These are phyloP conservation scores for Macaria notata DNA, from an alignment of 2,888 invertebrate species.

Conservation along the genomic window DNA sequence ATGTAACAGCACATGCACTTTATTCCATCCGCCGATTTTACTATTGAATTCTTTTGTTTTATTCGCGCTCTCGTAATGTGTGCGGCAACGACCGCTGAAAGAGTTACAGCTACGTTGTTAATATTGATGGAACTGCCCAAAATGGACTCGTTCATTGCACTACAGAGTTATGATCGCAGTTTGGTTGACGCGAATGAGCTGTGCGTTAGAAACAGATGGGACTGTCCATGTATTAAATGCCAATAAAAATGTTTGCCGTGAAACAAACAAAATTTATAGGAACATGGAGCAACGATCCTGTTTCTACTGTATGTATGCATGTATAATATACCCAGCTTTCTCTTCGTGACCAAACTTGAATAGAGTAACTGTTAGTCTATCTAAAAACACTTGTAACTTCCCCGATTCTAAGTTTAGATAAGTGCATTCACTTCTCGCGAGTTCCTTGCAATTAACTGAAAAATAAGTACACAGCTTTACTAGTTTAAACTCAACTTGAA, in stretches of 20 bases:
- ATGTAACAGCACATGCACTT: conserved; percentile 75
- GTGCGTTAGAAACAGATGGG: conserved; percentile 2
- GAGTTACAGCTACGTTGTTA: conserved; percentile 18
- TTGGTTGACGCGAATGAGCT: conserved; percentile 5
- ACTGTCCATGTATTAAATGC: too few relatives aligned
- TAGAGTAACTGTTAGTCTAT: too few relatives aligned
- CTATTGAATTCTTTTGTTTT: conserved; percentile 63
- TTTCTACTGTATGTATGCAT: too few relatives aligned
- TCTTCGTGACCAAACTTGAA: too few relatives aligned
- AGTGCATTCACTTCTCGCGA: too few relatives aligned
- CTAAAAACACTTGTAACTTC: too few relatives aligned
- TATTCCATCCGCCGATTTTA: conserved; percentile 68
- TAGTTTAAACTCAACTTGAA: conserved; percentile 7
- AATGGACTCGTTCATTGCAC: conserved; percentile 16
- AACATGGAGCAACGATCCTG: too few relatives aligned
- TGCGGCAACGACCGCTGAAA: conserved; percentile 8
- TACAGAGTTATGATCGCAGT: conserved; percentile 10
- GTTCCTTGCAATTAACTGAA: background rate
- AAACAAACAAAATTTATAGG: too few relatives aligned
- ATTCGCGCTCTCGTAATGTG: conserved; percentile 43
- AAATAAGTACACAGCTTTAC: background rate
- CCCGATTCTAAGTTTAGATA: too few relatives aligned
- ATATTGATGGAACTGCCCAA: conserved; percentile 20
- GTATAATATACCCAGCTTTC: too few relatives aligned
- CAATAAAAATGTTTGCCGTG: too few relatives aligned